phyloP scores from a whole-genome alignment of 2,888 invertebrate species.

The Habroteleia sp. region DNA sequence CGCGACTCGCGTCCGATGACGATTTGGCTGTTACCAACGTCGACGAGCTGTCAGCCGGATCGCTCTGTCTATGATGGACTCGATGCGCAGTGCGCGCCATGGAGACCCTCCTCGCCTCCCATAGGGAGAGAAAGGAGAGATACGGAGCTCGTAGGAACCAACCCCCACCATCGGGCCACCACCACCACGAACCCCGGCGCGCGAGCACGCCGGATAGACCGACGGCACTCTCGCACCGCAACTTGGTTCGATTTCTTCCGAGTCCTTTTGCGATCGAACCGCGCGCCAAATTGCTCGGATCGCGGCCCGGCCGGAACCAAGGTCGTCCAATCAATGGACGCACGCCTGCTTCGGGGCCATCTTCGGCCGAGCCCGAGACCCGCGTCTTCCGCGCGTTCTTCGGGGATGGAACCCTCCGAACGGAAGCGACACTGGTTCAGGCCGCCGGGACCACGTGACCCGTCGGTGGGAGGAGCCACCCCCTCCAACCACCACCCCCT shows the following conservation, averaged over 20 bases:
- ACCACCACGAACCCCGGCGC: conserved; percentile 69
- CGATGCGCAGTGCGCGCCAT: conserved; percentile 75
- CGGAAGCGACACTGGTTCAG: conserved; percentile 65
- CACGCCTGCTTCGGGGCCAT: too few species aligned
- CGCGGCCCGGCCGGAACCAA: neutral
- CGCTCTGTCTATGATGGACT: conserved; percentile 78
- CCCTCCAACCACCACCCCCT: conserved; percentile 73
- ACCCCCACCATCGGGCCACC: conserved; percentile 69
- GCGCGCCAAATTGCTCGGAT: neutral
- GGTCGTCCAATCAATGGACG: neutral
- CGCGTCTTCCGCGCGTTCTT: conserved; percentile 15
- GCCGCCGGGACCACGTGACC: conserved; percentile 74
- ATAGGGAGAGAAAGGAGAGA: conserved; percentile 70
- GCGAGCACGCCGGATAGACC: conserved; percentile 32
- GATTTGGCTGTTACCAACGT: conserved; percentile 67
- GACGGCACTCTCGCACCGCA: conserved; percentile 15
- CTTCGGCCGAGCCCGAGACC: neutral
- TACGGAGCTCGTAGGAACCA: conserved; percentile 69
- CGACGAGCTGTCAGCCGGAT: conserved; percentile 76
- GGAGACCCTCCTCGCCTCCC: conserved; percentile 72
- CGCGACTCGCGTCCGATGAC: conserved; percentile 66
- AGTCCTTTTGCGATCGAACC: neutral
- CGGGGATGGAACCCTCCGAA: conserved; percentile 60
- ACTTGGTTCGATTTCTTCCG: neutral
- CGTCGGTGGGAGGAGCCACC: conserved; percentile 77